These are phyloP conservation scores for Coracias cyanogaster DNA, from an alignment of 2,797 vertebrate genomes.

Conservation along the genomic window DNA sequence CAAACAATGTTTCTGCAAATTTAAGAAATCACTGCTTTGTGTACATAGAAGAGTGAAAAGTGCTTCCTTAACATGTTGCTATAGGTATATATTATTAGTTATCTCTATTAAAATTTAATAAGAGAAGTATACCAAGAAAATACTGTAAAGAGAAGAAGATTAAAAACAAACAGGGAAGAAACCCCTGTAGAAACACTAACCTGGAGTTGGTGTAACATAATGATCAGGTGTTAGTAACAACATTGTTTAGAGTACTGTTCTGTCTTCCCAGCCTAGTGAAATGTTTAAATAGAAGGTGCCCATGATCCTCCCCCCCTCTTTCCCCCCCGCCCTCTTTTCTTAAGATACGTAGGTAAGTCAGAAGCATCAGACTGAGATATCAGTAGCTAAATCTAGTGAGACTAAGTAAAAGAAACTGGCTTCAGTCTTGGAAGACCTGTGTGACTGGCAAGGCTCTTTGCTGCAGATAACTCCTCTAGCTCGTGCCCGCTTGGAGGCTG, in stretches of 20 bases:
- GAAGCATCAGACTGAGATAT: background rate
- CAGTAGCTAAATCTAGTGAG: background rate
- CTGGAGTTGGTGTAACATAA: background rate
- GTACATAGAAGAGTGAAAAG: background rate
- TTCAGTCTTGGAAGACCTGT: background rate
- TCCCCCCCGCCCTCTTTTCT: background rate
- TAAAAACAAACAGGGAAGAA: background rate
- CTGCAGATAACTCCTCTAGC: background rate
- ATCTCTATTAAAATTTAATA: background rate
- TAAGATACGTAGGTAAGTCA: background rate
- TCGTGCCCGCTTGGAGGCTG: background rate
- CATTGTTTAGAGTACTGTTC: background rate
- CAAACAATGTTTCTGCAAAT: background rate
- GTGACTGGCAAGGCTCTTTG: background rate
- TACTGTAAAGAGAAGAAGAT: background rate
- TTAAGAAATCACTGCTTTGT: background rate
- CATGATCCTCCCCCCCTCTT: background rate
- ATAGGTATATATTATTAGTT: background rate
- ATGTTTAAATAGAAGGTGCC: background rate
- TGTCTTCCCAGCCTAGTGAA: background rate
- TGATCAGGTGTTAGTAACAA: background rate
- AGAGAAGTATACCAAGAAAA: background rate
- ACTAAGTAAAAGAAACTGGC: background rate
- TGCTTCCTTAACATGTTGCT: background rate
- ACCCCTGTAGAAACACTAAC: rapidly evolving